Conservation (phyloP, 2,113 vertebrate genomes). For the Sander lucioperca region DNA sequence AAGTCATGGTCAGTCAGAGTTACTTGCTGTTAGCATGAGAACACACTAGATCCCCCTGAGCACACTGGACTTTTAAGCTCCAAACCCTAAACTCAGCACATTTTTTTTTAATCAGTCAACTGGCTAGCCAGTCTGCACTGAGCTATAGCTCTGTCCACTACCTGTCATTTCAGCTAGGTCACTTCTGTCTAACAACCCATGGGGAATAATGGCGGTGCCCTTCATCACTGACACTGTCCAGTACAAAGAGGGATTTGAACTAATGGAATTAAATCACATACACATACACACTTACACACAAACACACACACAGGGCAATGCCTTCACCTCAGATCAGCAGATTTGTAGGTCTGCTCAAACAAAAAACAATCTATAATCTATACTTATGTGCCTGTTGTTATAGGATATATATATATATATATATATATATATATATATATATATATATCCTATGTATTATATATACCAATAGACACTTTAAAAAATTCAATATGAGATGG, state of each 20-base stretch:
- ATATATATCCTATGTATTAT: too few species aligned
- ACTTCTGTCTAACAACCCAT: slow-evolving; percentile 56
- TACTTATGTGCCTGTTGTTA: too few species aligned
- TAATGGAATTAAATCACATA: slow-evolving; percentile 30
- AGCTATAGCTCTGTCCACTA: slow-evolving; percentile 56
- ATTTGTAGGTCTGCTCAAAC: slow-evolving; percentile 1
- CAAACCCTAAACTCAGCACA: slow-evolving; percentile 55
- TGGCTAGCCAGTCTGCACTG: slow-evolving; percentile 55
- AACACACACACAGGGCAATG: not conserved
- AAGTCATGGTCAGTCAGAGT: slow-evolving; percentile 5
- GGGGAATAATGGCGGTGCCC: slow-evolving; percentile 42
- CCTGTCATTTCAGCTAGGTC: slow-evolving; percentile 60
- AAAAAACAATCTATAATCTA: too few species aligned
- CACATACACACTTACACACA: slow-evolving; percentile 9
- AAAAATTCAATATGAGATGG: too few species aligned
- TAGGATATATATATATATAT: too few species aligned
- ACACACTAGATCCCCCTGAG: not conserved
- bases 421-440: too few species aligned
- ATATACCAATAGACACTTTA: too few species aligned
- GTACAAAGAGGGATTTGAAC: slow-evolving; percentile 31
- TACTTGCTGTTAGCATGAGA: not conserved
- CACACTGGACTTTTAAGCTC: slow-evolving; percentile 20
- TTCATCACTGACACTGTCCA: slow-evolving; percentile 61
- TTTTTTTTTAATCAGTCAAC: slow-evolving; percentile 70
- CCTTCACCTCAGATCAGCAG: slow-evolving; percentile 9